A percentile compares a stretch with the other conserved stretches of the same genome.
phyloP scores from a whole-genome alignment of 1,140 invertebrate species.

The Helicorthomorpha holstii region DNA sequence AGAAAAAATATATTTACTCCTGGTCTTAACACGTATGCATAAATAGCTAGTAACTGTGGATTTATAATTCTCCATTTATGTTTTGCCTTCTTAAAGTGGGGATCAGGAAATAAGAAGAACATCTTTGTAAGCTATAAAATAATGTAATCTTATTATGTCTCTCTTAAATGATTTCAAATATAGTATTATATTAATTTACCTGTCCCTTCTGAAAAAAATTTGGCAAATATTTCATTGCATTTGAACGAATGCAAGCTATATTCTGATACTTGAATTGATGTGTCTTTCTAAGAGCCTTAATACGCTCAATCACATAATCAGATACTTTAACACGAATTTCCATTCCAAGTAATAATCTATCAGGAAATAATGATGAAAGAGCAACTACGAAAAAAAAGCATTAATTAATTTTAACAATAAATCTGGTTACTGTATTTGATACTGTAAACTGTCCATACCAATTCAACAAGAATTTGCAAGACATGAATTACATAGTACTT shows the following conservation, averaged over 20 bases:
- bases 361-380: slow-evolving; percentile 76
- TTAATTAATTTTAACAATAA: no score
- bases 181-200: no score
- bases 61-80: slow-evolving; percentile 99
- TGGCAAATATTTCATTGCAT: slow-evolving; percentile 95
- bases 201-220: slow-evolving; percentile 93
- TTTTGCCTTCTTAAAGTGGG: slow-evolving; percentile 98
- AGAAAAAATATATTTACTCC: slow-evolving; percentile 39
- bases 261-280: slow-evolving; percentile 69
- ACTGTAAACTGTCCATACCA: background rate
- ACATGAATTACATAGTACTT: slow-evolving; percentile 2
- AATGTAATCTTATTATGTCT: slow-evolving; percentile 11
- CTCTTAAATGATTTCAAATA: background rate
- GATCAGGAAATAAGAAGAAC: slow-evolving; percentile 99
- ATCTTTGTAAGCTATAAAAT: slow-evolving; percentile 78
- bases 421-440: background rate
- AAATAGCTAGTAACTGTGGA: slow-evolving; percentile 78
- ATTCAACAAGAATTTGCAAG: background rate
- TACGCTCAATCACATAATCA: slow-evolving; percentile 92
- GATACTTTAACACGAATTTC: slow-evolving; percentile 98
- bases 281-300: slow-evolving; percentile 63
- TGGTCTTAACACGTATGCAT: slow-evolving; percentile 79
- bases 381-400: slow-evolving; percentile 43
- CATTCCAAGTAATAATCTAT: slow-evolving; percentile 80
- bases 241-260: slow-evolving; percentile 85